These are phyloP conservation scores for Papilio xuthus DNA, from an alignment of 1,140 invertebrate genomes.

Conservation along the genomic window DNA sequence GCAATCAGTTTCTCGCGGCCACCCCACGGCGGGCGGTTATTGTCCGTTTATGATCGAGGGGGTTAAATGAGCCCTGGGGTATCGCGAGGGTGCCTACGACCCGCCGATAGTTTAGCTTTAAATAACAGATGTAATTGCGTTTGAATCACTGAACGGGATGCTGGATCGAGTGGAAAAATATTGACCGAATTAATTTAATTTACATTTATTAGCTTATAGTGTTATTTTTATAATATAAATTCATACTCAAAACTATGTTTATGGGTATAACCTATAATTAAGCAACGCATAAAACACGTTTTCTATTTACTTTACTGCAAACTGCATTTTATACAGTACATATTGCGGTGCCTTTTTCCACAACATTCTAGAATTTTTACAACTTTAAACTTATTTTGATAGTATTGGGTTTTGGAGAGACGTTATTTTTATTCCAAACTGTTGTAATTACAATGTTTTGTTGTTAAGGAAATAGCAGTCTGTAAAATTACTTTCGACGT, in stretches of 20 bases:
- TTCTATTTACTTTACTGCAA: neutral
- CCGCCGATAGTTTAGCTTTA: constrained; percentile 63
- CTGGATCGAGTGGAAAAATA: constrained; percentile 49
- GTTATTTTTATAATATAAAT: neutral
- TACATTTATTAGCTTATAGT: neutral
- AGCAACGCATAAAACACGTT: neutral
- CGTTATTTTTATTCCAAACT: no score
- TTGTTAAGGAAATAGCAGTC: neutral
- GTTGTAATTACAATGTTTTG: no score
- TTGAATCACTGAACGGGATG: constrained; percentile 59
- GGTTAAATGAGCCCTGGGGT: constrained; percentile 62
- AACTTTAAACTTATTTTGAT: no score
- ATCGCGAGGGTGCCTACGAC: constrained; percentile 56
- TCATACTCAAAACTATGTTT: neutral
- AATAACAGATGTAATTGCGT: constrained; percentile 79
- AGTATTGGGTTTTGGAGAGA: no score
- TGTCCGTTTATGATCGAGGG: constrained; percentile 62
- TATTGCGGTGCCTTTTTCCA: no score
- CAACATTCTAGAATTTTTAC: no score
- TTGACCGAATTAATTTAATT: constrained; percentile 33
- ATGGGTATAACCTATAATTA: neutral
- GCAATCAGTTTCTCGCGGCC: constrained; percentile 57
- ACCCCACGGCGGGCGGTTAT: constrained; percentile 56
- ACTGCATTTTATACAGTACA: no score
- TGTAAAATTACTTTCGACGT: neutral